Evolutionary conservation across 2,113 vertebrate genomes (phyloP).

Genomic region (Neolamprologus sp.): DNA sequence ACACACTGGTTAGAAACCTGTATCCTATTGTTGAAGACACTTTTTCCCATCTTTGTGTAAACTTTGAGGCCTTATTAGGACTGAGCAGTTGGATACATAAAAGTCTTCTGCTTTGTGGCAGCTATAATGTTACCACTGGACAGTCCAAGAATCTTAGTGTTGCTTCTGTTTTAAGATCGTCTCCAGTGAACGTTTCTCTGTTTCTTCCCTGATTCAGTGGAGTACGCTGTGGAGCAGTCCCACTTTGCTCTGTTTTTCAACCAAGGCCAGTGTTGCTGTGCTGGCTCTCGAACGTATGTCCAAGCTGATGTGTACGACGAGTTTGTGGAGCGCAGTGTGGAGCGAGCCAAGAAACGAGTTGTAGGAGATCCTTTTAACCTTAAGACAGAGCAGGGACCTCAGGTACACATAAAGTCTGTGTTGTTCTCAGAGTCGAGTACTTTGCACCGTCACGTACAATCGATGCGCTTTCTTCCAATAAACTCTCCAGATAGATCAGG

Average conservation of each 20-base stretch:
- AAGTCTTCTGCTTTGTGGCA: not conserved
- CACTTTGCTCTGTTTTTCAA: constrained; percentile 96
- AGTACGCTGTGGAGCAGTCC: constrained; percentile 90
- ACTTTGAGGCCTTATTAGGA: not conserved
- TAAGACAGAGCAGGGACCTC: constrained; percentile 90
- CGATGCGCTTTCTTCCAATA: not conserved
- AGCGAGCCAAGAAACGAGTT: constrained; percentile 79
- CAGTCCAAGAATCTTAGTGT: not conserved
- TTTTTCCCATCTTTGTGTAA: not conserved
- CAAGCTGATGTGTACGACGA: constrained; percentile 87
- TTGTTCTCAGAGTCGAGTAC: not conserved
- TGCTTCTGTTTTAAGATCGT: accelerated
- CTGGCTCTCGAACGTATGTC: constrained; percentile 87
- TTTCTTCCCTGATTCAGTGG: constrained; percentile 68
- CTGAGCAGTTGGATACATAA: not conserved
- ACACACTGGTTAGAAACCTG: not conserved
- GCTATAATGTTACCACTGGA: not conserved
- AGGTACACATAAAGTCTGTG: constrained; percentile 69
- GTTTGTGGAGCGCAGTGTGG: constrained; percentile 87
- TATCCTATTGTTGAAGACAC: not conserved
- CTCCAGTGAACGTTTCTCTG: accelerated
- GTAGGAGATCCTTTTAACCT: constrained; percentile 91
- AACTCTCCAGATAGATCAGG: constrained; percentile 80
- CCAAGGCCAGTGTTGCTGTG: constrained; percentile 96
- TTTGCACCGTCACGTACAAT: accelerated